Evolutionary conservation across 2,797 vertebrate species (phyloP).

Genomic region (Chiloscyllium punctatum): DNA sequence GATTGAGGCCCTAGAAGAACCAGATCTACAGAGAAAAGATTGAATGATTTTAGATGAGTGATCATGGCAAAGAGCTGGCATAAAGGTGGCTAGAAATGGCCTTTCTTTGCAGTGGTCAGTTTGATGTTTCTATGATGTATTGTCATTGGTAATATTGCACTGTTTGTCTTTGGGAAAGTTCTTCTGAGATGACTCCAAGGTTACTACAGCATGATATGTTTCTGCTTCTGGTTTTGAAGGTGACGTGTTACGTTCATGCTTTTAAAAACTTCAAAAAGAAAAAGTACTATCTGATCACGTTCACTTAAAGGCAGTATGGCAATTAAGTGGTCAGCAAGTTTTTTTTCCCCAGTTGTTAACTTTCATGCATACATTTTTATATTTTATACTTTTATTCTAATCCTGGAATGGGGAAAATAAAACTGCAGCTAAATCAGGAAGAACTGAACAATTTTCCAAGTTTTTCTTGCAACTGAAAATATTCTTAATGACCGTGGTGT

Average conservation of each 20-base stretch:
- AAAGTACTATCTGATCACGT: neutral
- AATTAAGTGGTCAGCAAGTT: neutral
- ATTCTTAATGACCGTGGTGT: neutral
- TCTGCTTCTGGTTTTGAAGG: neutral
- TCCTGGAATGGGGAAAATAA: neutral
- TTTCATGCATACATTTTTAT: neutral
- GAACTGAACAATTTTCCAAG: neutral
- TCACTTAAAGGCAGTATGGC: neutral
- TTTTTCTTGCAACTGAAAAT: neutral
- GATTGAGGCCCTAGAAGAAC: neutral
- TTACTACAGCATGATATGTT: neutral
- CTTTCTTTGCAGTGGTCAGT: neutral
- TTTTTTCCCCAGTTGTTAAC: neutral
- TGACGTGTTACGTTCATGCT: neutral
- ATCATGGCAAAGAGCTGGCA: neutral
- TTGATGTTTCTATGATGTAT: neutral
- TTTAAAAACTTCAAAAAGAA: neutral
- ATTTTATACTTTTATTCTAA: neutral
- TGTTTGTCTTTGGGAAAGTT: neutral
- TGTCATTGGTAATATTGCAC: neutral
- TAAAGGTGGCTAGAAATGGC: neutral
- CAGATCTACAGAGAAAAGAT: neutral
- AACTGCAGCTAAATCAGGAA: neutral
- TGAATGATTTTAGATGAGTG: neutral
- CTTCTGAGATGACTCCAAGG: neutral